Evolutionary conservation across 2,888 invertebrate genomes (phyloP).

Genomic region (Polyommatus iphigenia): DNA sequence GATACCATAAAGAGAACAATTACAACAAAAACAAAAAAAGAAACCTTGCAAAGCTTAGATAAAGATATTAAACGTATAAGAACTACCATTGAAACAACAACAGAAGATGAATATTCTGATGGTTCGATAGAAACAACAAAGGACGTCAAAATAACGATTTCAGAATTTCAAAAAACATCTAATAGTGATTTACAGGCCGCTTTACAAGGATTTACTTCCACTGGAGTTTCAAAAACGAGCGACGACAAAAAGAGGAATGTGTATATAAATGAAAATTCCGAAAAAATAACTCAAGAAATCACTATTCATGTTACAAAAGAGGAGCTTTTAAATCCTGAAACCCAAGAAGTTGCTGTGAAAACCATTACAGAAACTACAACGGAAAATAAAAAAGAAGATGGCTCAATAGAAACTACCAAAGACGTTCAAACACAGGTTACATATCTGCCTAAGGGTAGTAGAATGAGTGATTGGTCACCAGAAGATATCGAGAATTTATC

Average conservation of each 20-base stretch:
- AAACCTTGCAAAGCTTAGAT: slow-evolving; percentile 74
- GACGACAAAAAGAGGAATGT: slow-evolving; percentile 75
- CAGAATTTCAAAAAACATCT: slow-evolving; percentile 73
- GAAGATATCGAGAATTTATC: slow-evolving; percentile 68
- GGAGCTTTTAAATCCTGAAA: slow-evolving; percentile 62
- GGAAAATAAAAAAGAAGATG: slow-evolving; percentile 66
- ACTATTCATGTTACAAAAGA: slow-evolving; percentile 72
- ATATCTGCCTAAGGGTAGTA: slow-evolving; percentile 70
- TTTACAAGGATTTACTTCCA: slow-evolving; percentile 62
- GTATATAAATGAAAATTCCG: slow-evolving; percentile 64
- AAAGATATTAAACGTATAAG: slow-evolving; percentile 78
- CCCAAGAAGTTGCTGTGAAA: slow-evolving; percentile 70
- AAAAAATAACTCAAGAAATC: slow-evolving; percentile 67
- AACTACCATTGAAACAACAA: slow-evolving; percentile 78
- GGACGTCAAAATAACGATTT: slow-evolving; percentile 73
- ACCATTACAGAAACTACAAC: slow-evolving; percentile 72
- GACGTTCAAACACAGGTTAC: slow-evolving; percentile 74
- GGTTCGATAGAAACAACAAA: slow-evolving; percentile 67
- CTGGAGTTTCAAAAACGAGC: slow-evolving; percentile 69
- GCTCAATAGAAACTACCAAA: slow-evolving; percentile 71
- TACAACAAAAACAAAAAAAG: slow-evolving; percentile 71
- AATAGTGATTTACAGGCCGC: slow-evolving; percentile 71
- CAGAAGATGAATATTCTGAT: slow-evolving; percentile 61
- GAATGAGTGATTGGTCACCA: slow-evolving; percentile 72
- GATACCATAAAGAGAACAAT: slow-evolving; percentile 64